Evolutionary conservation across 2,113 vertebrate genomes (phyloP), one percentile per base, ranked within the genome.

Genomic region (Thunnus maccoyii): DNA sequence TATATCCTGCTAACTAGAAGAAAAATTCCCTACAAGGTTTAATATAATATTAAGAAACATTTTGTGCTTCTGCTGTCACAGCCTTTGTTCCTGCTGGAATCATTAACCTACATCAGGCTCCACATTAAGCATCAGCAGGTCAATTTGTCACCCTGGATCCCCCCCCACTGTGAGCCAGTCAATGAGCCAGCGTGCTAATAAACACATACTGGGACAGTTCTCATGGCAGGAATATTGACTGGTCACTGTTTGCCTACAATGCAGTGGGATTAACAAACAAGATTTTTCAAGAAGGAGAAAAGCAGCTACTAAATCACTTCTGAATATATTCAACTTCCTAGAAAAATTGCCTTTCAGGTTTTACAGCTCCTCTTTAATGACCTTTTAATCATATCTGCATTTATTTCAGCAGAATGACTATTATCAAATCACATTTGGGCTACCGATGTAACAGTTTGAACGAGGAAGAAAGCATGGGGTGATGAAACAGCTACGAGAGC

Each of bases 171-270:
- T 3, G 52, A 60, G 17, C 52, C 5, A 58, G 58, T 88, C 86
- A 80, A 89, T 84, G 65, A 83, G 80, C 6, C 64, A 72, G 54
- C 13, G 18, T 63, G 62, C 58, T 83, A 78, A 74, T 85, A 68
- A 64, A 78, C 4, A 8, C 50, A 47, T 27, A 73, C 66, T 50
- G 64, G 63, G 63, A 84, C n/a, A 47, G 72, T 46, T 27, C 47
- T 62, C 56, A 55, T 47, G 57, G 67, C 22, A 55, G 32, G 50
- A 66, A 52, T 61, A 86, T 84, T 66, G 88, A 88, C 76, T 13
- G 50, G 67, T 66, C 60, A 78, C 16, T 3, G 22, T 71, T 78
- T 74, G 73, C 15, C 60, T 68, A 51, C 32, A 71, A 54, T 69
- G 56, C 14, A 44, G 47, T 30, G 16, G 22, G 13, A 63, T 47